Evolutionary conservation across 2,888 invertebrate species (phyloP).

Genomic region (Deilephila porcellus): DNA sequence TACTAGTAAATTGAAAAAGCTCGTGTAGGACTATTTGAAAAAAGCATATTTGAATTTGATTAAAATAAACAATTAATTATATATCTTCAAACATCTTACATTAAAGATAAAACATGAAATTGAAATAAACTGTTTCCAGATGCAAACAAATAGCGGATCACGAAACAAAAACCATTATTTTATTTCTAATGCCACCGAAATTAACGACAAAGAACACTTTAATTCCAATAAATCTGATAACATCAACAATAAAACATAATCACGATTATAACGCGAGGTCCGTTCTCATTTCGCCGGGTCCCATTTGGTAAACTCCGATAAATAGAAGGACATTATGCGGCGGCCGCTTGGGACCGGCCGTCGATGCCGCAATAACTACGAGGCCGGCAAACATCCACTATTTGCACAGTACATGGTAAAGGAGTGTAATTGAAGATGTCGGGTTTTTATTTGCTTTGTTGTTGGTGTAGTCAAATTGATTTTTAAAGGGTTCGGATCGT

Average conservation of each 20-base stretch:
- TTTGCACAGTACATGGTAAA: constrained; percentile 56
- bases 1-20: too few species aligned
- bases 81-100: too few species aligned
- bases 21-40: too few species aligned
- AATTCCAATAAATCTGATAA: constrained; percentile 27
- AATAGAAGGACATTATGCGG: constrained; percentile 61
- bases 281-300: constrained; percentile 32
- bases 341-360: constrained; percentile 43
- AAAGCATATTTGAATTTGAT: too few species aligned
- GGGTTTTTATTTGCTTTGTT: constrained; percentile 57
- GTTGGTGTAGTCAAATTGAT: constrained; percentile 63
- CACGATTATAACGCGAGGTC: constrained; percentile 21
- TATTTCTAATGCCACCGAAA: too few species aligned
- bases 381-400: constrained; percentile 45
- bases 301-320: constrained; percentile 46
- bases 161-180: too few species aligned
- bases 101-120: too few species aligned
- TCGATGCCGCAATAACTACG: constrained; percentile 47
- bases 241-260: constrained; percentile 21
- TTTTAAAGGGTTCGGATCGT: constrained; percentile 58
- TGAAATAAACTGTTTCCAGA: too few species aligned
- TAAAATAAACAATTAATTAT: too few species aligned
- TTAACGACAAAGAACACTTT: too few species aligned
- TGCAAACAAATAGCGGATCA: too few species aligned
- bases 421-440: constrained; percentile 64